These are phyloP conservation scores for Phycodurus eques DNA, from an alignment of 2,113 vertebrate genomes.

Conservation along the genomic window DNA sequence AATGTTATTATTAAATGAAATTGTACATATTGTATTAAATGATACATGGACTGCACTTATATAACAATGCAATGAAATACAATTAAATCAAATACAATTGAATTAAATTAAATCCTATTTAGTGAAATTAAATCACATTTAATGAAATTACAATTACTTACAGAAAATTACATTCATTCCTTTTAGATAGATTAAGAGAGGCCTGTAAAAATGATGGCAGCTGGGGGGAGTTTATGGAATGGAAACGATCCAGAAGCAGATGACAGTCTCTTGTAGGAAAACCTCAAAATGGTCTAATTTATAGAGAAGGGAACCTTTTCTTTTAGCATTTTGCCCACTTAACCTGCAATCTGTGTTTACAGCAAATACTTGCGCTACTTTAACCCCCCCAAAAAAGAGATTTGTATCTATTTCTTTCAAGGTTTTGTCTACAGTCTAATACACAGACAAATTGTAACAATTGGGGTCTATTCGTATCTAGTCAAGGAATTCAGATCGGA, in stretches of 20 bases:
- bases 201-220: background rate
- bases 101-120: too few species aligned
- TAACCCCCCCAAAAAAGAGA: background rate
- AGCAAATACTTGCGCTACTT: background rate
- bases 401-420: background rate
- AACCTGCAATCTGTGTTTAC: background rate
- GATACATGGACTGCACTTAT: too few species aligned
- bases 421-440: background rate
- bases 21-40: too few species aligned
- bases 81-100: too few species aligned
- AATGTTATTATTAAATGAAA: too few species aligned
- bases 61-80: too few species aligned
- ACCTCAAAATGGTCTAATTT: background rate
- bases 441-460: background rate
- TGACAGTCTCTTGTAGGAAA: background rate
- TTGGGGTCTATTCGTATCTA: background rate
- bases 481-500: slow-evolving; percentile 9
- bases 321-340: background rate
- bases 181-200: background rate
- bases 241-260: background rate
- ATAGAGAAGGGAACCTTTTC: background rate
- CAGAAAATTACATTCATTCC: too few species aligned
- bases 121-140: too few species aligned
- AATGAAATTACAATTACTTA: too few species aligned
- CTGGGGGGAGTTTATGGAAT: background rate